Percentiles rank a stretch among this genome's conserved stretches.
These are phyloP conservation scores for Porites rus DNA, from an alignment of 92 coral and sea anemone species.

Conservation along the genomic window DNA sequence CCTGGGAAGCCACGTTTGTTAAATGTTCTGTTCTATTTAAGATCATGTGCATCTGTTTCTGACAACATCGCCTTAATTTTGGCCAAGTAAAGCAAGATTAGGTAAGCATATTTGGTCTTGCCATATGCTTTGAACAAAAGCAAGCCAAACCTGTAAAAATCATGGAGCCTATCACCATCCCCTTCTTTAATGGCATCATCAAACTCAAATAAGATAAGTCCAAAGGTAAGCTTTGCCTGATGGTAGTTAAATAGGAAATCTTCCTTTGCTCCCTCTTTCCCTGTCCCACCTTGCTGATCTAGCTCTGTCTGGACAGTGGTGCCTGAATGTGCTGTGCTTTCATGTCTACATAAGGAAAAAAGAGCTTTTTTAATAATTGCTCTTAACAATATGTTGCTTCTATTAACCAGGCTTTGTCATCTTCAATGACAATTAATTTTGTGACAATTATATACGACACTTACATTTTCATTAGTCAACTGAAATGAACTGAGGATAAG, in stretches of 20 bases:
- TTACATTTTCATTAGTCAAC: slow-evolving; percentile 8
- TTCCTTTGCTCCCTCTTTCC: slow-evolving; percentile 16
- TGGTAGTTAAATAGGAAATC: slow-evolving; percentile 23
- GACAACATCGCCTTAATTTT: slow-evolving; percentile 48
- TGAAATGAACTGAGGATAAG: slow-evolving; percentile 13
- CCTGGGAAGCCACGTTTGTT: slow-evolving; percentile 55
- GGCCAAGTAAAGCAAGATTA: slow-evolving; percentile 44
- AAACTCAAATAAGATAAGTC: not conserved
- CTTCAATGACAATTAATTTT: slow-evolving; percentile 3
- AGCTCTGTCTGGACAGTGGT: slow-evolving; percentile 1
- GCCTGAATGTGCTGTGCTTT: slow-evolving; percentile 13
- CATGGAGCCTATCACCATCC: slow-evolving; percentile 55
- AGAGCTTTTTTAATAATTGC: slow-evolving; percentile 13
- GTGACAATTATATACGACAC: slow-evolving; percentile 15
- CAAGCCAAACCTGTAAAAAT: slow-evolving; percentile 51
- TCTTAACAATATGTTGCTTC: slow-evolving; percentile 8
- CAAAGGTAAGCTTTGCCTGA: slow-evolving; percentile 10
- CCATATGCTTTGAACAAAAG: slow-evolving; percentile 51
- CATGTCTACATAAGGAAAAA: slow-evolving; percentile 25
- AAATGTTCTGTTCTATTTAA: slow-evolving; percentile 62
- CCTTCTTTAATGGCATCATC: slow-evolving; percentile 45
- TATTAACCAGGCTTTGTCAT: slow-evolving; percentile 21
- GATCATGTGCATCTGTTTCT: slow-evolving; percentile 44
- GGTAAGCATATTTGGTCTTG: slow-evolving; percentile 61
- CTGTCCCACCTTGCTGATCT: slow-evolving; percentile 13